Conservation (phyloP, 2,797 vertebrate genomes). For the Melanotaenia pygmaea region DNA sequence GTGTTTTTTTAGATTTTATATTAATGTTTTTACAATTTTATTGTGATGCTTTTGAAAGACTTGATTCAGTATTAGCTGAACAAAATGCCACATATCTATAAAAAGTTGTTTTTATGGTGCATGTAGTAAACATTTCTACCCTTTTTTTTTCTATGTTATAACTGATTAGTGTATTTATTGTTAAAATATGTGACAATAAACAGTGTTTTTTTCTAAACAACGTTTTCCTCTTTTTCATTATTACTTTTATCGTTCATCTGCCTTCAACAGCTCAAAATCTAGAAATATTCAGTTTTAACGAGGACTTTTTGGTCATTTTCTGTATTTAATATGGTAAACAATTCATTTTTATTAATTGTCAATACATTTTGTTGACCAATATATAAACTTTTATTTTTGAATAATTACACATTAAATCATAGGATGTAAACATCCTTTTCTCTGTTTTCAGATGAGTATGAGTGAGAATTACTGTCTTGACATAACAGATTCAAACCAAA, state of each 20-base stretch:
- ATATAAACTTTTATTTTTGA: too few relatives aligned
- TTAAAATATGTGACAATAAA: slow-evolving; percentile 31
- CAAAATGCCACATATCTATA: background rate
- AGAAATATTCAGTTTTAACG: background rate
- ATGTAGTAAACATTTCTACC: background rate
- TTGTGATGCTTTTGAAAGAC: background rate
- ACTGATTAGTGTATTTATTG: background rate
- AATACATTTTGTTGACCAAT: too few relatives aligned
- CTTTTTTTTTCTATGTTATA: background rate
- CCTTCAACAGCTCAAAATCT: background rate
- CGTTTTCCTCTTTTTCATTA: background rate
- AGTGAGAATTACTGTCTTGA: background rate
- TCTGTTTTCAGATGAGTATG: background rate
- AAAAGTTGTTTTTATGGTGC: background rate
- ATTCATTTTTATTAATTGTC: background rate
- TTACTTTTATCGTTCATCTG: background rate
- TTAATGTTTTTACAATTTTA: background rate
- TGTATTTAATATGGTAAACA: too few relatives aligned
- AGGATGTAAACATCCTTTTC: background rate
- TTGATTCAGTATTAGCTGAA: background rate
- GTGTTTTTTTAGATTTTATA: background rate
- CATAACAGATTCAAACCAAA: slow-evolving; percentile 8
- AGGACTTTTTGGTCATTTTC: background rate
- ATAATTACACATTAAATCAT: too few relatives aligned
- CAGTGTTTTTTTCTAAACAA: background rate